phyloP scores from a whole-genome alignment of 2,113 vertebrate species.

The Hippolais icterina region DNA sequence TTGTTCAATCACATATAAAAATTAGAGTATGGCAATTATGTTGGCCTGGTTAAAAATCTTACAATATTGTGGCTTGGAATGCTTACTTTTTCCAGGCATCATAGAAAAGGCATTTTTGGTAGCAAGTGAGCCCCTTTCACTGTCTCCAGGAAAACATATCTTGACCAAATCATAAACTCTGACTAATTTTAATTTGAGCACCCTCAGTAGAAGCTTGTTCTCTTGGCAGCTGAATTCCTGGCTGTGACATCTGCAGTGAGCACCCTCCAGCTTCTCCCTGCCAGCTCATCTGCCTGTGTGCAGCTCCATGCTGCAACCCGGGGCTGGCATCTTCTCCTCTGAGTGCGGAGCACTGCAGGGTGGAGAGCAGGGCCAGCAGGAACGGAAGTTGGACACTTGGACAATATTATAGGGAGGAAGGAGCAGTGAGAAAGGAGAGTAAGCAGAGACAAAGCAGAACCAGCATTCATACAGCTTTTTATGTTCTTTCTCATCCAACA shows the following conservation, averaged over 20 bases:
- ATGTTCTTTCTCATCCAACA: neutral
- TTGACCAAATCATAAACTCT: neutral
- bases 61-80: neutral
- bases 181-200: slow-evolving; percentile 5
- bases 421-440: neutral
- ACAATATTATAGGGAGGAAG: neutral
- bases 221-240: neutral
- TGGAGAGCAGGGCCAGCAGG: neutral
- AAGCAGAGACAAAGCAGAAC: neutral
- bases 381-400: neutral
- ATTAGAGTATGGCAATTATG: neutral
- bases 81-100: neutral
- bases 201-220: neutral
- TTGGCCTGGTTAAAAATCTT: neutral
- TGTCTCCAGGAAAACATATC: neutral
- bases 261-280: neutral
- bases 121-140: neutral
- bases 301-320: neutral
- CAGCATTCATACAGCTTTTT: neutral
- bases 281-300: neutral
- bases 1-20: neutral
- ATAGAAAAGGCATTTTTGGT: neutral
- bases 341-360: fast-evolving
- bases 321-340: neutral
- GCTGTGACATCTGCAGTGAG: neutral